phyloP scores from a whole-genome alignment of 1,140 invertebrate species.

The Vanessa atalanta region DNA sequence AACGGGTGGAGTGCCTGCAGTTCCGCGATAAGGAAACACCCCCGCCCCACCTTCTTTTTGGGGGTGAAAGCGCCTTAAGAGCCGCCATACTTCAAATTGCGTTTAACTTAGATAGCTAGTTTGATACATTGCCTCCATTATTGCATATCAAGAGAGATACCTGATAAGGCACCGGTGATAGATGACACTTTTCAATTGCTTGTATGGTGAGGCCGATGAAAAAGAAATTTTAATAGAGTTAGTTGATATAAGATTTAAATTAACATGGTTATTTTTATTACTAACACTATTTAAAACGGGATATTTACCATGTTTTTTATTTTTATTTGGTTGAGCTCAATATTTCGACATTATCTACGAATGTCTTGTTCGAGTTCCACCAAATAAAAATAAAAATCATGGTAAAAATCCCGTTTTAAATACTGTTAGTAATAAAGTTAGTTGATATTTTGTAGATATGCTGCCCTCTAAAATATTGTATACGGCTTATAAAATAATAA shows the following conservation, averaged over 20 bases:
- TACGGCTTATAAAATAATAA: too few relatives aligned
- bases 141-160: conserved; percentile 74
- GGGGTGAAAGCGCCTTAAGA: conserved; percentile 69
- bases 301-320: too few relatives aligned
- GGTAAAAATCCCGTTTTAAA: too few relatives aligned
- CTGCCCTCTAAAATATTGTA: too few relatives aligned
- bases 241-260: neutral
- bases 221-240: neutral
- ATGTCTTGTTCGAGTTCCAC: too few relatives aligned
- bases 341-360: too few relatives aligned
- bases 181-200: conserved; percentile 36
- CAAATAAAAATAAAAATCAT: too few relatives aligned
- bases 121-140: conserved; percentile 77
- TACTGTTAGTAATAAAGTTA: too few relatives aligned
- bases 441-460: neutral
- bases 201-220: neutral
- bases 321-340: too few relatives aligned
- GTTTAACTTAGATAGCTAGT: conserved; percentile 78
- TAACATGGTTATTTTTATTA: too few relatives aligned
- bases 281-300: too few relatives aligned
- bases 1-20: conserved; percentile 75
- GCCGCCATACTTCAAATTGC: conserved; percentile 78
- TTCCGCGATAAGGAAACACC: conserved; percentile 74
- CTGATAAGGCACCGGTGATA: conserved; percentile 62
- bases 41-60: conserved; percentile 58